phyloP scores from a whole-genome alignment of 2,888 invertebrate species.

The Lordiphosa fenestrarum region DNA sequence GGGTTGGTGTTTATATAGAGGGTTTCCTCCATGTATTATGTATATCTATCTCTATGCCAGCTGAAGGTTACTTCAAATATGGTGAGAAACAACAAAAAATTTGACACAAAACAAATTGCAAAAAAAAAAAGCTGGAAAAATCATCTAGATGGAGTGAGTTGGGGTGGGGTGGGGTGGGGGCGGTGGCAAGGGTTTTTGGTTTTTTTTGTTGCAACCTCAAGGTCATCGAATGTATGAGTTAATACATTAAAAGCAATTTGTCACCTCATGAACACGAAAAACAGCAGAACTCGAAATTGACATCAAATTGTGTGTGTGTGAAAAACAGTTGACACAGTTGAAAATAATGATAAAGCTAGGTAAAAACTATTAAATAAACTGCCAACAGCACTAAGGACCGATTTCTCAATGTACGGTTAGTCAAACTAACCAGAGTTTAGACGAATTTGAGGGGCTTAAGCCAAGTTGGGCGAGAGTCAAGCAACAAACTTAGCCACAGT shows the following conservation, averaged over 20 bases:
- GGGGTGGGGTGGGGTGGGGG: neutral
- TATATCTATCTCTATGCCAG: constrained; percentile 36
- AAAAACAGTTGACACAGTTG: too few species aligned
- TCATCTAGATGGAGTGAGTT: constrained; percentile 35
- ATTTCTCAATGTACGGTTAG: too few species aligned
- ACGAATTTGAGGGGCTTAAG: too few species aligned
- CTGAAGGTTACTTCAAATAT: constrained; percentile 39
- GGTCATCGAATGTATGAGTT: constrained; percentile 48
- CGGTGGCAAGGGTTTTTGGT: constrained; percentile 4
- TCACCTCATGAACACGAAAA: constrained; percentile 39
- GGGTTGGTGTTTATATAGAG: constrained; percentile 50
- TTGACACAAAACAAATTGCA: constrained; percentile 57
- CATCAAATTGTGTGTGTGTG: constrained; percentile 24
- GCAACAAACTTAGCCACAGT: too few species aligned
- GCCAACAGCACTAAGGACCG: too few species aligned
- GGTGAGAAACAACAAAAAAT: constrained; percentile 50
- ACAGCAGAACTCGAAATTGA: constrained; percentile 7
- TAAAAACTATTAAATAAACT: too few species aligned
- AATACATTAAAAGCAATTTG: constrained; percentile 53
- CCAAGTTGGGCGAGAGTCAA: too few species aligned
- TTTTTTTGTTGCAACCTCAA: constrained; percentile 35
- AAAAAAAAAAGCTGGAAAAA: constrained; percentile 43
- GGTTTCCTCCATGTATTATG: constrained; percentile 30
- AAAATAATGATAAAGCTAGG: too few species aligned
- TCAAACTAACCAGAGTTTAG: too few species aligned